Evolutionary conservation across 2,113 vertebrate genomes (phyloP).

Genomic region (Gambusia holbrooki): DNA sequence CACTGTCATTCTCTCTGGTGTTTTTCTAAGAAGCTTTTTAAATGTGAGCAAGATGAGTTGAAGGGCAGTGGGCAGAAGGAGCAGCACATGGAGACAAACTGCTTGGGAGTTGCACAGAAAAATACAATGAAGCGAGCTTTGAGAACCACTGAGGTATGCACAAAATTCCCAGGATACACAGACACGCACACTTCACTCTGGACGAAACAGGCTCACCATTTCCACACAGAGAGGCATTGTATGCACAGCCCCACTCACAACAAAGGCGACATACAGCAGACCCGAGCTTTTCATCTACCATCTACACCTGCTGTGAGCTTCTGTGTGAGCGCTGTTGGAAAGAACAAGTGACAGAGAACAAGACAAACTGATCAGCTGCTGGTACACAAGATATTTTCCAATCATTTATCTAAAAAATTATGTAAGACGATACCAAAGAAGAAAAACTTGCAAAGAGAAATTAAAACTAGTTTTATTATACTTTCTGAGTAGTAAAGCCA

Average conservation of each 20-base stretch:
- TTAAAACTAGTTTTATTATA: not conserved
- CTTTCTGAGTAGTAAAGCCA: not conserved
- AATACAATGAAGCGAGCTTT: constrained; percentile 28
- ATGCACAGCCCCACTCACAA: constrained; percentile 27
- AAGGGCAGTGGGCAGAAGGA: constrained; percentile 20
- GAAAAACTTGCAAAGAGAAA: not conserved
- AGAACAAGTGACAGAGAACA: constrained; percentile 8
- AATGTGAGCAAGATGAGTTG: not conserved
- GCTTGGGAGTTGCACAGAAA: constrained; percentile 17
- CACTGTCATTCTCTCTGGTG: not conserved
- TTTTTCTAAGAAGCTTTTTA: not conserved
- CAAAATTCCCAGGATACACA: constrained; percentile 18
- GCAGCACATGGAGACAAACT: constrained; percentile 8
- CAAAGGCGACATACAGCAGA: constrained; percentile 43
- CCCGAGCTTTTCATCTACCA: constrained; percentile 43
- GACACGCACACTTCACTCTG: not conserved
- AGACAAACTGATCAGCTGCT: not conserved
- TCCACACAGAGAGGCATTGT: constrained; percentile 33
- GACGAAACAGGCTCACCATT: constrained; percentile 22
- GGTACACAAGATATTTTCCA: not conserved
- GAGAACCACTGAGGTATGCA: constrained; percentile 40
- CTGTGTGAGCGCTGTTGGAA: not conserved
- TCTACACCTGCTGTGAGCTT: constrained; percentile 33
- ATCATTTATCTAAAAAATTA: not conserved
- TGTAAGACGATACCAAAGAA: not conserved